Evolutionary conservation across 2,888 invertebrate genomes (phyloP).

Genomic region (Pandemis heparana): DNA sequence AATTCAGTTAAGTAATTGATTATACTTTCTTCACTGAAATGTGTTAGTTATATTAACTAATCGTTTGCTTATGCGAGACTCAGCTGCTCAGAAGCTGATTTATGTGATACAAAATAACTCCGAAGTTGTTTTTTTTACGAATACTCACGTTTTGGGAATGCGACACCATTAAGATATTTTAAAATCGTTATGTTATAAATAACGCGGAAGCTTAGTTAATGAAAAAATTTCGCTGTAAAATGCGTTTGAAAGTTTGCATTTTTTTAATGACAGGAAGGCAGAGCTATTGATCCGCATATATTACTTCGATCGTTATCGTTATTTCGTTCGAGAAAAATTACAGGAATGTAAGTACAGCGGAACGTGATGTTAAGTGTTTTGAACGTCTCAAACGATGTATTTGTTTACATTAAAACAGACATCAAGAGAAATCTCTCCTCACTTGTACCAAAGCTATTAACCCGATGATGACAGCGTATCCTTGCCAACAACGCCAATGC

Average conservation of each 20-base stretch:
- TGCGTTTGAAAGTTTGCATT: too few species aligned
- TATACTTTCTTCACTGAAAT: background rate
- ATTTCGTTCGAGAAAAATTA: background rate
- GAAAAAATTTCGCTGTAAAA: background rate
- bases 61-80: background rate
- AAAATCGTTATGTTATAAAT: background rate
- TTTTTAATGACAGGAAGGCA: too few species aligned
- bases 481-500: conserved; percentile 69
- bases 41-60: background rate
- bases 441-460: conserved; percentile 66
- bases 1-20: background rate
- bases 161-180: background rate
- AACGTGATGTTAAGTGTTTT: background rate
- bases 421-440: conserved; percentile 51
- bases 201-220: background rate
- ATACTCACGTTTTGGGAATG: background rate
- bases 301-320: too few species aligned
- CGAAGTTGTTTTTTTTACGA: background rate
- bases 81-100: background rate
- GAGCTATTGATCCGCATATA: background rate
- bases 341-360: background rate
- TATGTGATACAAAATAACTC: background rate
- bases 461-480: conserved; percentile 69
- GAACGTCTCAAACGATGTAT: background rate
- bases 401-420: background rate